Evolutionary conservation across 2,888 invertebrate genomes (phyloP).

Genomic region (Timema cristinae): DNA sequence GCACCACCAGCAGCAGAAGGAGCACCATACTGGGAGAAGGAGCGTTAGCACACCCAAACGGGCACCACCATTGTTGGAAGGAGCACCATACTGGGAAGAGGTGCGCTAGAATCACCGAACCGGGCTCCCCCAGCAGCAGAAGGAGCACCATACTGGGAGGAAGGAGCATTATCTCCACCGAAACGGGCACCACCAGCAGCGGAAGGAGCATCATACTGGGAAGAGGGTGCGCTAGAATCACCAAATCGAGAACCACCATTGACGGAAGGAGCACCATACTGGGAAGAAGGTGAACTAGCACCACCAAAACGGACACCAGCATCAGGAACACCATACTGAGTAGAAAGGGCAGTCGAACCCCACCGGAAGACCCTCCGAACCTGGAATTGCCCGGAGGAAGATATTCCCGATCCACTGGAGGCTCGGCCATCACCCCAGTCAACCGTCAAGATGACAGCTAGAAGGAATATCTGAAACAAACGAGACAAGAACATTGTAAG

Average conservation of each 20-base stretch:
- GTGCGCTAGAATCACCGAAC: neutral
- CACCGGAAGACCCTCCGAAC: neutral
- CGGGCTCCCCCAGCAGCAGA: neutral
- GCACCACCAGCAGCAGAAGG: neutral
- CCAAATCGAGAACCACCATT: neutral
- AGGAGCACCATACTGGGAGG: slow-evolving; percentile 30
- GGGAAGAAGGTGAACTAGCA: no score
- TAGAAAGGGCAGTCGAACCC: neutral
- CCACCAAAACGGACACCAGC: no score
- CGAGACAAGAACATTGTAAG: no score
- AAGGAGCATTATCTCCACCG: slow-evolving; percentile 12
- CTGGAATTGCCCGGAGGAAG: slow-evolving; percentile 21
- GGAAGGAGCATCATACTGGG: slow-evolving; percentile 33
- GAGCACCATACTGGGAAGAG: slow-evolving; percentile 23
- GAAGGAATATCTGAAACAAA: no score
- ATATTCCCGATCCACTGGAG: slow-evolving; percentile 25
- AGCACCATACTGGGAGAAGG: slow-evolving; percentile 14
- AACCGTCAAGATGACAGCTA: no score
- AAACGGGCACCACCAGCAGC: neutral
- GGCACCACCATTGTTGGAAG: neutral
- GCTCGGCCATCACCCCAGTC: slow-evolving; percentile 19
- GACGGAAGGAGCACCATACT: slow-evolving; percentile 18
- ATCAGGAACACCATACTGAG: neutral
- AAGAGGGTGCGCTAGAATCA: slow-evolving; percentile 30
- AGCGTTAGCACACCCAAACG: slow-evolving; percentile 3